Conservation (phyloP, 2,888 invertebrate genomes). For the Caenorhabditis plicata region DNA sequence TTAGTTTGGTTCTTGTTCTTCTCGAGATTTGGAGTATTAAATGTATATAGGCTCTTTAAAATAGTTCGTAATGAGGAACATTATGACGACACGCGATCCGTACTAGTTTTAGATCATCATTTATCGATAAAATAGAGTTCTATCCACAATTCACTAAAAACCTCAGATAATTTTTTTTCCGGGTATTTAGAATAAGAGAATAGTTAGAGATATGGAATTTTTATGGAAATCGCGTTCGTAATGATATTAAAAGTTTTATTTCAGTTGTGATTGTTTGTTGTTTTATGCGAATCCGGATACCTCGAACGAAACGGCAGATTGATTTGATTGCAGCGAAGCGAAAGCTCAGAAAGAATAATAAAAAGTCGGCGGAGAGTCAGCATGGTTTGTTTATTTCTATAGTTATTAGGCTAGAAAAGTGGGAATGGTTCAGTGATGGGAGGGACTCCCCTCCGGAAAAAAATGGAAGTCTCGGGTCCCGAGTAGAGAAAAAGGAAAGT, state of each 20-base stretch:
- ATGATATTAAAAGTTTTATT: constrained; percentile 4
- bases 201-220: background rate
- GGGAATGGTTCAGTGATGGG: background rate
- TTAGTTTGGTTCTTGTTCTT: constrained; percentile 20
- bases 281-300: constrained; percentile 62
- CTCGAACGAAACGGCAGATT: constrained; percentile 63
- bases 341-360: constrained; percentile 42
- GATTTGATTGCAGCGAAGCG: constrained; percentile 58
- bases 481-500: no score
- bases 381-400: background rate
- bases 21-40: background rate
- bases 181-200: no score
- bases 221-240: background rate
- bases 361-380: constrained; percentile 26
- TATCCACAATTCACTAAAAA: no score
- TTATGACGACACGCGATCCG: no score
- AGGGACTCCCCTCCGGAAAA: no score
- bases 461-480: no score
- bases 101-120: no score
- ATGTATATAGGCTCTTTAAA: no score
- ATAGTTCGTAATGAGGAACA: no score
- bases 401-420: background rate
- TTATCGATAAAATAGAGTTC: no score
- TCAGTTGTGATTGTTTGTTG: constrained; percentile 63
- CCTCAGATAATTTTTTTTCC: no score